These are phyloP conservation scores for Anoplophora glabripennis DNA, from an alignment of 1,140 invertebrate genomes.

Conservation along the genomic window DNA sequence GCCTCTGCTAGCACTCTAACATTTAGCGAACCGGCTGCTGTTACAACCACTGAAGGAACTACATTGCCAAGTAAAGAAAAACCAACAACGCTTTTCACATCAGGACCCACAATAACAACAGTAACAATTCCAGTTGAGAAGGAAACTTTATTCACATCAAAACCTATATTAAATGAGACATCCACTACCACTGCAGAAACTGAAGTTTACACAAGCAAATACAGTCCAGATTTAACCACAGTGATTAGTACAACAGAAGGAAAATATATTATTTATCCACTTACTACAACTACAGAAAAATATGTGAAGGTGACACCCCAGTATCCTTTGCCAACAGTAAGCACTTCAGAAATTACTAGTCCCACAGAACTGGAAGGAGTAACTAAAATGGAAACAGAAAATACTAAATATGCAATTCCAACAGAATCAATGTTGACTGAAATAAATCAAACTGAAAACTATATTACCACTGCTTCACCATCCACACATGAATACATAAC, in stretches of 20 bases:
- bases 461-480: slow-evolving; percentile 8
- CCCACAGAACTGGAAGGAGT: no score
- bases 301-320: slow-evolving; percentile 52
- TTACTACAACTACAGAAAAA: slow-evolving; percentile 49
- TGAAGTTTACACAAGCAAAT: neutral
- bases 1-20: slow-evolving; percentile 40
- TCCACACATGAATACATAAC: slow-evolving; percentile 1
- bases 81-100: slow-evolving; percentile 21
- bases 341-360: slow-evolving; percentile 23
- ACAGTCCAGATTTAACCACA: neutral
- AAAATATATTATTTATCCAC: slow-evolving; percentile 41
- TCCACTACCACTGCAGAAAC: neutral
- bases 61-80: slow-evolving; percentile 32
- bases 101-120: neutral
- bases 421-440: slow-evolving; percentile 1
- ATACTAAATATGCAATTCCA: slow-evolving; percentile 21
- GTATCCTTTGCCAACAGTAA: slow-evolving; percentile 19
- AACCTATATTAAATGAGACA: neutral
- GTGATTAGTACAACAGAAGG: slow-evolving; percentile 33
- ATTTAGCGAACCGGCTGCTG: slow-evolving; percentile 24
- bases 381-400: no score
- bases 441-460: slow-evolving; percentile 2
- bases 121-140: slow-evolving; percentile 2
- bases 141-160: slow-evolving; percentile 17
- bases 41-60: slow-evolving; percentile 20